These are phyloP conservation scores for Herminia tarsipennalis DNA, from an alignment of 2,888 invertebrate genomes.

Conservation along the genomic window DNA sequence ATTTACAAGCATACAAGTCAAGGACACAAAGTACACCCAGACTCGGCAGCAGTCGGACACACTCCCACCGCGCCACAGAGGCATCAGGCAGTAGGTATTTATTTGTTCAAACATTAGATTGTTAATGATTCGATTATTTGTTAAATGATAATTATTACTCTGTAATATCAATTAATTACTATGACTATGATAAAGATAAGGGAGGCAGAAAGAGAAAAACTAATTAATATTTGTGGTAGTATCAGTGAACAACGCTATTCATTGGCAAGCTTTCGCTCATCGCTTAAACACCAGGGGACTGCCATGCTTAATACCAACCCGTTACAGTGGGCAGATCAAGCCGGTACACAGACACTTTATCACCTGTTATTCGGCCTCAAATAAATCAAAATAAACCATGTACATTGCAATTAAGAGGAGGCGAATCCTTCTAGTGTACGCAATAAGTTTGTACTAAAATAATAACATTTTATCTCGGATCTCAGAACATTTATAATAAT, in stretches of 20 bases:
- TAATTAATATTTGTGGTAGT: too few relatives aligned
- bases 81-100: too few relatives aligned
- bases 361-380: slow-evolving; percentile 45
- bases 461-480: slow-evolving; percentile 71
- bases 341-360: slow-evolving; percentile 56
- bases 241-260: slow-evolving; percentile 14
- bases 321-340: slow-evolving; percentile 57
- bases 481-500: slow-evolving; percentile 79
- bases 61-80: too few relatives aligned
- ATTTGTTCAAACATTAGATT: too few relatives aligned
- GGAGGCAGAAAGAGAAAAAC: too few relatives aligned
- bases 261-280: slow-evolving; percentile 27
- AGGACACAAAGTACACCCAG: too few relatives aligned
- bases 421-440: slow-evolving; percentile 60
- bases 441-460: slow-evolving; percentile 66
- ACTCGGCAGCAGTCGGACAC: too few relatives aligned
- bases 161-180: too few relatives aligned
- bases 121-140: too few relatives aligned
- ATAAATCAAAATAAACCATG: slow-evolving; percentile 46
- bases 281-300: slow-evolving; percentile 22
- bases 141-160: too few relatives aligned
- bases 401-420: slow-evolving; percentile 67
- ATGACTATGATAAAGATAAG: too few relatives aligned
- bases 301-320: slow-evolving; percentile 21
- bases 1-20: too few relatives aligned